phyloP scores from a whole-genome alignment of 2,113 vertebrate species.

The Gyps fulvus region DNA sequence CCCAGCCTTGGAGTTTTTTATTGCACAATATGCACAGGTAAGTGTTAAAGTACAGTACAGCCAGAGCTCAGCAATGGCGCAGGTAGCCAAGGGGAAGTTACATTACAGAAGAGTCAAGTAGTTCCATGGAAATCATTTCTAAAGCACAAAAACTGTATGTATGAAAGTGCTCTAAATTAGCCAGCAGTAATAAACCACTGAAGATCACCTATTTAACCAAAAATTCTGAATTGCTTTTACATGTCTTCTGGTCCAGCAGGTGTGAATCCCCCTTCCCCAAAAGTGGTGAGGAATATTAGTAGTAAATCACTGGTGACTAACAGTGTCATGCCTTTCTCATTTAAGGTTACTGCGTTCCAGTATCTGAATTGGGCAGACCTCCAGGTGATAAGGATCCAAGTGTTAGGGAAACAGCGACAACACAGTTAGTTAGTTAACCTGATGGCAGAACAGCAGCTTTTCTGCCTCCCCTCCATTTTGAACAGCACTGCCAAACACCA shows the following conservation, averaged over 20 bases:
- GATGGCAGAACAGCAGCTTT: background rate
- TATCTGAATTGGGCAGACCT: fast-evolving
- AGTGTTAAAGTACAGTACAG: background rate
- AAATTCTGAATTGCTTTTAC: background rate
- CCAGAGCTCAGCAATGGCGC: background rate
- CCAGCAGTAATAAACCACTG: background rate
- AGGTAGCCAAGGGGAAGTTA: background rate
- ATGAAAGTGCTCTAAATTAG: background rate
- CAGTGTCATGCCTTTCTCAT: background rate
- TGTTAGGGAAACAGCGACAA: background rate
- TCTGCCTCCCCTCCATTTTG: background rate
- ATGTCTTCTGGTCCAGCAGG: background rate
- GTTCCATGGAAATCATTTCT: background rate
- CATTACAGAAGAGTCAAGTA: background rate
- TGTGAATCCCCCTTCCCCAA: background rate
- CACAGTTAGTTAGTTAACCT: background rate
- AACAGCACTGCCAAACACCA: background rate
- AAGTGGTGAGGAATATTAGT: background rate
- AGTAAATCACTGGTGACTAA: background rate
- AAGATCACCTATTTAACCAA: background rate
- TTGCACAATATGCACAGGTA: background rate
- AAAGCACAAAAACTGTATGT: background rate
- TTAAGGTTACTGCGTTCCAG: background rate
- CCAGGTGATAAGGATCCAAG: background rate
- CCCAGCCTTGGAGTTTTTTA: background rate